Percentiles rank a stretch among this genome's conserved stretches.
phyloP scores from a whole-genome alignment of 92 coral and sea anemone genomes.

The Galaxea fascicularis region DNA sequence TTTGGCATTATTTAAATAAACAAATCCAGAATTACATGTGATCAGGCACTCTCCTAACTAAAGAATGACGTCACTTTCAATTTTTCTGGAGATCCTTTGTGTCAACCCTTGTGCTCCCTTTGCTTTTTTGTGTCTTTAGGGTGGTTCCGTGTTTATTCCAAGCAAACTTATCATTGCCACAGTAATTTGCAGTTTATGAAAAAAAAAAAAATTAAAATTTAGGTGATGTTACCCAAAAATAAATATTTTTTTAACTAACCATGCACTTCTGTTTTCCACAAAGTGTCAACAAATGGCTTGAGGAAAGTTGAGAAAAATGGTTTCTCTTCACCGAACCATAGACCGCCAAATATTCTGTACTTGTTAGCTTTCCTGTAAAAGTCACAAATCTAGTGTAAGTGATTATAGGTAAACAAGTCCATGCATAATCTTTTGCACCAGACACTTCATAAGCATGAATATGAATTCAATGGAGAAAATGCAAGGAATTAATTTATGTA shows the following conservation, averaged over 20 bases:
- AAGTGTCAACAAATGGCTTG: conserved; percentile 43
- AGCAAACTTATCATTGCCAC: too few species aligned
- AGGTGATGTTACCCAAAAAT: not conserved
- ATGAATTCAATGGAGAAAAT: not conserved
- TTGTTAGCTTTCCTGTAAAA: conserved; percentile 29
- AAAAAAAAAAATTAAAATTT: not conserved
- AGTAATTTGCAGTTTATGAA: not conserved
- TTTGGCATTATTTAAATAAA: not conserved
- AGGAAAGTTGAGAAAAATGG: conserved; percentile 47
- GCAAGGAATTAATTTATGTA: too few species aligned
- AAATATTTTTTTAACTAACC: too few species aligned
- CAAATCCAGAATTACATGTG: not conserved
- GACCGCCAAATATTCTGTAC: conserved; percentile 38
- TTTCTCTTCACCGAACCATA: conserved; percentile 53
- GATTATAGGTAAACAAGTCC: too few species aligned
- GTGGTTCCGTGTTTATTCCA: too few species aligned
- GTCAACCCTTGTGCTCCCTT: not conserved
- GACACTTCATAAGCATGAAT: not conserved
- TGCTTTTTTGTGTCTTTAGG: too few species aligned
- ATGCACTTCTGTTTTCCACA: conserved; percentile 8
- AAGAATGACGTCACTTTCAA: not conserved
- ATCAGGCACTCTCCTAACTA: conserved; percentile 5
- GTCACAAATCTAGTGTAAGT: not conserved
- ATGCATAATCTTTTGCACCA: not conserved
- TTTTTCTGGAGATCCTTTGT: not conserved